A percentile compares a stretch with the other conserved stretches of the same genome.
Evolutionary conservation across 92 coral and sea anemone genomes (phyloP).

Genomic region (Porites cylindrica): DNA sequence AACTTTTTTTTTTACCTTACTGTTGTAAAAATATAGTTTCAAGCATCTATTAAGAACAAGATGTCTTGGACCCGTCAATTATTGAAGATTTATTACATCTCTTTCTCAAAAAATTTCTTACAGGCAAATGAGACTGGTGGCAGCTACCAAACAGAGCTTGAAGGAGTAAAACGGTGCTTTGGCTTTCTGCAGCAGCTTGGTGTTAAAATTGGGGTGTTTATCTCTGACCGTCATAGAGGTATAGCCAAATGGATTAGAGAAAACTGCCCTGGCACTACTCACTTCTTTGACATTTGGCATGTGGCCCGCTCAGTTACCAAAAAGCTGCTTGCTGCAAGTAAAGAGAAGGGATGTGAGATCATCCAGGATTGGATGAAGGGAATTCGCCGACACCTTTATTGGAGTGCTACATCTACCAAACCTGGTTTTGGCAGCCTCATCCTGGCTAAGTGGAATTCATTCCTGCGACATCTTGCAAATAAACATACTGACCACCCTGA

Average conservation of each 20-base stretch:
- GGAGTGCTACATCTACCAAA: constrained; percentile 77
- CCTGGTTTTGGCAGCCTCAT: constrained; percentile 65
- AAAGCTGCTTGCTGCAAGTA: constrained; percentile 19
- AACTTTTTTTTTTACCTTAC: too few species aligned
- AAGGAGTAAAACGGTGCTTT: constrained; percentile 41
- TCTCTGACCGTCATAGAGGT: constrained; percentile 48
- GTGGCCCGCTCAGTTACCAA: constrained; percentile 34
- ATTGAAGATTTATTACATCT: too few species aligned
- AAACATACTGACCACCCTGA: constrained; percentile 73
- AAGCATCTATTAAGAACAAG: too few species aligned
- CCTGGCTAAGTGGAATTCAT: constrained; percentile 76
- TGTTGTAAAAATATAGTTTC: too few species aligned
- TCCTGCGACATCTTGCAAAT: constrained; percentile 71
- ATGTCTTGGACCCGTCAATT: too few species aligned
- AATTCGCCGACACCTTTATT: constrained; percentile 53
- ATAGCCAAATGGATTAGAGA: constrained; percentile 47
- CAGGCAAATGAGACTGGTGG: constrained; percentile 43
- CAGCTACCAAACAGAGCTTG: constrained; percentile 47
- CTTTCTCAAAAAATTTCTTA: neutral
- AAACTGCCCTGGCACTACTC: neutral
- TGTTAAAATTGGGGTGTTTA: constrained; percentile 4
- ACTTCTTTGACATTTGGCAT: constrained; percentile 50
- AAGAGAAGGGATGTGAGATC: constrained; percentile 47
- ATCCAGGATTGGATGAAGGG: constrained; percentile 64
- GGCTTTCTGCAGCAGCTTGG: constrained; percentile 1